Base-by-base conservation (phyloP, 2,113 vertebrate genomes). In the Elephas maximus region DNA sequence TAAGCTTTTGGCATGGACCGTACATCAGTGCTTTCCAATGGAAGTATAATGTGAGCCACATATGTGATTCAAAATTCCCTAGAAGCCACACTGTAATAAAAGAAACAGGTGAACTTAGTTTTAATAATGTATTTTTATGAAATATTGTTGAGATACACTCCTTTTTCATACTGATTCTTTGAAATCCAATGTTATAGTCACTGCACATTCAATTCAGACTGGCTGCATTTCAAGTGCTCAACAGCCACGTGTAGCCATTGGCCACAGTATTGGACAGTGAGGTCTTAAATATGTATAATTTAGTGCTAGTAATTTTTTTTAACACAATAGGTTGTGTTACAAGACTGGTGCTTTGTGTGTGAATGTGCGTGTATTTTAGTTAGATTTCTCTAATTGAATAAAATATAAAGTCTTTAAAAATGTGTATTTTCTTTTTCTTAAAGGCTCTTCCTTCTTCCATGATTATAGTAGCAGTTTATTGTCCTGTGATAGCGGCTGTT, bases 391-490 rank as follows among this genome's bases (percentile, higher is more conserved):
- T 81, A 84, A 51, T 24, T 87, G 73, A 95, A 67, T 92, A 81
- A 84, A 91, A 65, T 91, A 24, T 71, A 88, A 87, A 69, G 8
- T 73, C 81, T 90, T 92, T 93, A 81, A 48, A 93, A 95, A 88
- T 63, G 5, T 12, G 4, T 88, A 96, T 97, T 90, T 93, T 51
- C 45, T 96, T 86, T 98, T 63, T 98, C 97, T 97, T 80, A 95
- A 98, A 99, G 99, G 99, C 99, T 57, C 99, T 99, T 98, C 99
- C 99, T 88, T 99, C 99, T 96, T 99, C 99, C 96, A 99, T 99
- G 99, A 99, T 99, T 98, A 99, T 99, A 93, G 99, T 99, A 97
- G 99, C 99, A 95, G 99, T 99, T 98, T 99, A 99, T 99, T 99
- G 99, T 96, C 99, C 99, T 0, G 99, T 99, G 97, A 99, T 99